Evolutionary conservation across 1,140 invertebrate species (phyloP), one percentile per base, ranked within the genome.

Genomic region (Steinernema feltiae): DNA sequence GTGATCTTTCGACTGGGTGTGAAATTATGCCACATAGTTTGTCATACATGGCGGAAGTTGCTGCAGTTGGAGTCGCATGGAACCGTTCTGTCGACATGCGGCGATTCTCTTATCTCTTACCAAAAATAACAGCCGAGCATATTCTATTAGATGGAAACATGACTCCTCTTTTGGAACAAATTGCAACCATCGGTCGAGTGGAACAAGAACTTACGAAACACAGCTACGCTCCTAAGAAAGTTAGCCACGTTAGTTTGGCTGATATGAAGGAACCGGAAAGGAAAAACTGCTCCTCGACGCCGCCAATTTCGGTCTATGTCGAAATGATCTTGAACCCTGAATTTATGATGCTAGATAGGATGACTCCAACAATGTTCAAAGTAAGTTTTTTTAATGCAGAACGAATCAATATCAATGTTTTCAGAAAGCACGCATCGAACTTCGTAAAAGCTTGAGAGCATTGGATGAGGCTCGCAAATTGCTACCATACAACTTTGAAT

Each of bases 251-350:
- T 3, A 30, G 63, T 69, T 69, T 69, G 24, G 15, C 3, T 21
- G 30, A 69, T 17, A 48, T 48, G 15, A 21, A 69, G 30, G 3
- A 69, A 21, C 15, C 15, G 63, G 63, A 30, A 21, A 69, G 24
- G 63, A 30, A 69, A 21, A 3, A 21, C 3, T 69, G 63, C n/a
- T 69, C 17, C n/a, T 3, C 30, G 15, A 32, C 15, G 24, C 72
- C 72, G 17, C 77, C 79, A 21, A 81, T 81, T 35, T 80, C 79
- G n/a, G 76, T 81, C 0, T 82, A 82, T 48, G 81, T 82, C 1
- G 81, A 82, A 32, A 82, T 82, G 30, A 80, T 82, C 46, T 32
- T 82, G 1, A 82, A 82, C 70, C 81, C 81, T 18, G 81, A 82
- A 30, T 79, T 79, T 73, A 75, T 82, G 30, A 69, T 70, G 30